Evolutionary conservation across 2,797 vertebrate species (phyloP).

Genomic region (Falco concolor): DNA sequence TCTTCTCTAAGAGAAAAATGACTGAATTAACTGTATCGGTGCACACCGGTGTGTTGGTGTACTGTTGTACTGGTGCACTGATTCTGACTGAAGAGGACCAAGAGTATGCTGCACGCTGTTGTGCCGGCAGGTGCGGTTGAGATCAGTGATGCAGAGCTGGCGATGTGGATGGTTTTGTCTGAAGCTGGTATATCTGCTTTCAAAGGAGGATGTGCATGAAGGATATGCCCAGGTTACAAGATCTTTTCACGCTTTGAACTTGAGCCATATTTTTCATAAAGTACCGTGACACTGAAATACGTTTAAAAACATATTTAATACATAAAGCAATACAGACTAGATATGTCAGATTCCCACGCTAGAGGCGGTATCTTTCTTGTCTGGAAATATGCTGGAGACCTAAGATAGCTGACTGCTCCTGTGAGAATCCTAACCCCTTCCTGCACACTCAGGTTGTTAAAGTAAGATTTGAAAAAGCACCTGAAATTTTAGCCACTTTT

Average conservation of each 20-base stretch:
- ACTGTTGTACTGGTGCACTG: background rate
- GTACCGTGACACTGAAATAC: background rate
- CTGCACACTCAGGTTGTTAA: background rate
- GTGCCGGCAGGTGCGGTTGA: background rate
- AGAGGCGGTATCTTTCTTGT: background rate
- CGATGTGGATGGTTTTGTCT: background rate
- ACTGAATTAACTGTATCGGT: background rate
- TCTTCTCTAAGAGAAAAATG: background rate
- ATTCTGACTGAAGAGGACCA: background rate
- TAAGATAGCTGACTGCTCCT: background rate
- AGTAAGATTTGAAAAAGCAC: background rate
- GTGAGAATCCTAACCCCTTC: background rate
- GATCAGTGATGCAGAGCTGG: background rate
- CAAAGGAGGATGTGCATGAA: background rate
- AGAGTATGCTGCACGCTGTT: background rate
- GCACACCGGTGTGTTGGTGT: no score
- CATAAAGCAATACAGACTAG: background rate
- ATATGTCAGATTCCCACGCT: background rate
- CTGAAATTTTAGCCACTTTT: background rate
- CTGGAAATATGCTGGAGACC: background rate
- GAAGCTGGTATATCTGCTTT: background rate
- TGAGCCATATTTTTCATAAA: background rate
- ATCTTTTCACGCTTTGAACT: background rate
- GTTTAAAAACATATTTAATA: background rate
- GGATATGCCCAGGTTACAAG: background rate